phyloP scores from a whole-genome alignment of 1,140 invertebrate species.

The Trichonephila clavipes region DNA sequence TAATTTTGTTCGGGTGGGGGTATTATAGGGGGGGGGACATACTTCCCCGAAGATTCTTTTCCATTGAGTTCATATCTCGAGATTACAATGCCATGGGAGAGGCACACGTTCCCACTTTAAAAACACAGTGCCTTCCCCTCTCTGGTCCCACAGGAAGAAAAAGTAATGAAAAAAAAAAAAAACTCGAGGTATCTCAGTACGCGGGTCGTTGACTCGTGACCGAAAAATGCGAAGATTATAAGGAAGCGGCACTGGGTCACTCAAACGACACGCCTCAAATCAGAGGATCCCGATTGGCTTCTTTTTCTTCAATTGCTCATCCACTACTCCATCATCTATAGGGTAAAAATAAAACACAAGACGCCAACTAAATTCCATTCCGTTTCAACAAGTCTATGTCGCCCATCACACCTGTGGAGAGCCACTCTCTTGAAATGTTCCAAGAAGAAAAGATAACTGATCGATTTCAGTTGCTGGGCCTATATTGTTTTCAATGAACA shows the following conservation, averaged over 20 bases:
- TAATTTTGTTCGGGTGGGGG: not conserved
- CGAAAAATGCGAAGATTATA: slow-evolving; percentile 60
- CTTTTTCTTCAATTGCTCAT: slow-evolving; percentile 19
- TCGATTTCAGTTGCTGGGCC: too few relatives aligned
- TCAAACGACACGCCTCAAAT: slow-evolving; percentile 33
- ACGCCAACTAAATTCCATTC: not conserved
- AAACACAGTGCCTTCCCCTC: slow-evolving; percentile 47
- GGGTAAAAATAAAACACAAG: slow-evolving; percentile 21
- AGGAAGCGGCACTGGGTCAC: slow-evolving; percentile 67
- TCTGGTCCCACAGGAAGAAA: slow-evolving; percentile 45
- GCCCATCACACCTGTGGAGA: not conserved
- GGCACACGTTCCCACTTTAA: slow-evolving; percentile 50
- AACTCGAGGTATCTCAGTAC: not conserved
- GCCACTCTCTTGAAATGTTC: not conserved
- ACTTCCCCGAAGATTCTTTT: slow-evolving; percentile 4
- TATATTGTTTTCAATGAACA: too few relatives aligned
- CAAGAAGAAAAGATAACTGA: too few relatives aligned
- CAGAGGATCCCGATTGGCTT: slow-evolving; percentile 8
- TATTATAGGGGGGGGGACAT: too few relatives aligned
- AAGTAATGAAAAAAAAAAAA: slow-evolving; percentile 26
- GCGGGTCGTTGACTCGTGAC: slow-evolving; percentile 57
- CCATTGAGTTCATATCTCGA: slow-evolving; percentile 46
- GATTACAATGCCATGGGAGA: slow-evolving; percentile 41
- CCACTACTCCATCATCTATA: not conserved
- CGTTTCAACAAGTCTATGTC: not conserved